Conservation (phyloP, 2,888 invertebrate species). For the Bembecia ichneumoniformis region DNA sequence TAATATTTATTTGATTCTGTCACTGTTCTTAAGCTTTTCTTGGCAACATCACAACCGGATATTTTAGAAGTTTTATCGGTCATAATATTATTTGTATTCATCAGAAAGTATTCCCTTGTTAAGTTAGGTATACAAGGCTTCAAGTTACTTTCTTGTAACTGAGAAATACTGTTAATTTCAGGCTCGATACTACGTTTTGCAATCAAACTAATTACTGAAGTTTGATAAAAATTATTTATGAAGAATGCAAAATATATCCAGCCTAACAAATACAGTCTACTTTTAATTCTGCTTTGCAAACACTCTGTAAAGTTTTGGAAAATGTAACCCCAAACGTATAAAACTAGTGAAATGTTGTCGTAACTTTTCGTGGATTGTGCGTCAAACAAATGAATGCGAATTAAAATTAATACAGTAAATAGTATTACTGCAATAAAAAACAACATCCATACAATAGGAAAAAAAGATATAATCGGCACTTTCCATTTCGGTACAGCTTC, state of each 20-base stretch:
- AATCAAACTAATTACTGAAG: slow-evolving; percentile 8
- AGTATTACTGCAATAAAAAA: slow-evolving; percentile 3
- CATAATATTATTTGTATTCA: not conserved
- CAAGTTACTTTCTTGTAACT: not conserved
- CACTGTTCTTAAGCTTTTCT: not conserved
- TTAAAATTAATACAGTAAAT: not conserved
- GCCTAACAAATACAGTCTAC: not conserved
- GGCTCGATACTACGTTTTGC: not conserved
- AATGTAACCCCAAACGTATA: not conserved
- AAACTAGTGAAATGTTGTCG: not conserved
- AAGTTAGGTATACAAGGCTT: not conserved
- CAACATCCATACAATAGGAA: slow-evolving; percentile 4
- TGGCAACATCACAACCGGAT: slow-evolving; percentile 4
- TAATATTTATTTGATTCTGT: slow-evolving; percentile 2
- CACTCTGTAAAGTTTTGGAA: not conserved
- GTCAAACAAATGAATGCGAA: not conserved
- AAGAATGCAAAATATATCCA: slow-evolving; percentile 12
- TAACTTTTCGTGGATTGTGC: not conserved
- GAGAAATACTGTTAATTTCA: not conserved
- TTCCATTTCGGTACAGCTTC: slow-evolving; percentile 6
- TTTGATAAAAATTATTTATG: slow-evolving; percentile 10
- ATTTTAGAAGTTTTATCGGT: not conserved
- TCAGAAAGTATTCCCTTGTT: not conserved
- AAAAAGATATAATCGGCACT: slow-evolving; percentile 6
- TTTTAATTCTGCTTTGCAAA: not conserved